A percentile compares a stretch with the other conserved stretches of the same genome.
These are phyloP conservation scores for Pelusios castaneus DNA, from an alignment of 2,113 vertebrate genomes.

Conservation along the genomic window DNA sequence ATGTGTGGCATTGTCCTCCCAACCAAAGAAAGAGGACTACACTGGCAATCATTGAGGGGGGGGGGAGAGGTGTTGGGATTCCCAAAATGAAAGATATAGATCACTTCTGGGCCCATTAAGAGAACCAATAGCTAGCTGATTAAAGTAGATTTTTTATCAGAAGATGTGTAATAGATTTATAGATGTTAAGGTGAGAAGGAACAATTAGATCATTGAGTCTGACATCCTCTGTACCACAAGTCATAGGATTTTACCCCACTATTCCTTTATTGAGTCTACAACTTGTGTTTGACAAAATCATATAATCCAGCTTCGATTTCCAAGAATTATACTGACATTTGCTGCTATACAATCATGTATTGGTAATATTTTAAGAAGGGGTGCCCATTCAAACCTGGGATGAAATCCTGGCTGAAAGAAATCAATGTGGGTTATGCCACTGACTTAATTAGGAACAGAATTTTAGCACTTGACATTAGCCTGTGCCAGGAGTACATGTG, in stretches of 20 bases:
- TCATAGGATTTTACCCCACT: not conserved
- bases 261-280: not conserved
- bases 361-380: not conserved
- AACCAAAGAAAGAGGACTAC: not conserved
- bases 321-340: not conserved
- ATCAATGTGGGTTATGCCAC: not conserved
- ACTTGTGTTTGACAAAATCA: not conserved
- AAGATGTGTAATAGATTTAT: not conserved
- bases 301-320: not conserved
- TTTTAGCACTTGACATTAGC: not conserved
- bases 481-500: not conserved
- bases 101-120: not conserved
- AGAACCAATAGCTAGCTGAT: not conserved
- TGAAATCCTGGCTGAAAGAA: not conserved
- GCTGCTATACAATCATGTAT: not conserved
- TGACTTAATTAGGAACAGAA: not conserved
- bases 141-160: not conserved
- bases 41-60: not conserved
- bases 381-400: accelerated
- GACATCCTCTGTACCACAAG: not conserved
- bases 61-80: not conserved
- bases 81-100: not conserved
- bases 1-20: not conserved
- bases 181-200: not conserved
- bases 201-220: not conserved